Evolutionary conservation across 2,888 invertebrate genomes (phyloP), one percentile per base, ranked within the genome.

Genomic region (Drosophila phalerata): DNA sequence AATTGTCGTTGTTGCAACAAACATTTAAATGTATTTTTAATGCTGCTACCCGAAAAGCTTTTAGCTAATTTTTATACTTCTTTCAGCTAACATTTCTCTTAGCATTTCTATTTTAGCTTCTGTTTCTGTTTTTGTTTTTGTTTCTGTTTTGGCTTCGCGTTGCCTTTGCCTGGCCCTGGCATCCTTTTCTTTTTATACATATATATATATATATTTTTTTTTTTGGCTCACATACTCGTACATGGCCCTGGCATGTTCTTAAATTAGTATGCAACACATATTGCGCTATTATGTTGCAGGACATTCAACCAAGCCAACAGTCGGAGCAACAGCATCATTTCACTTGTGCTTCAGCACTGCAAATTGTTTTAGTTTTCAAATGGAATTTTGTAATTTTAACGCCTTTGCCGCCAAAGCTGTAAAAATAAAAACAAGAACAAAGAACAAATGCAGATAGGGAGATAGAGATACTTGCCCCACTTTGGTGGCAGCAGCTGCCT

Each of bases 311-410:
- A 79, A 66, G 55, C 77, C 81, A 63, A 65, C 63, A 38, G 17
- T 37, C 8, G 37, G 32, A 34, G 51, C 48, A 38, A 11, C 56
- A 58, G 45, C 62, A 63, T 53, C 85, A 71, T 57, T 81, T 81
- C 45, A 62, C 71, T 68, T 77, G 42, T 66, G 55, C 65, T 52
- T 57, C 47, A 55, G 66, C 75, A 64, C 70, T 49, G 53, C 64
- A 83, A 86, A 90, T 88, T 90, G 86, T 90, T 89, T 87, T 88
- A 90, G 85, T 89, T 88, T 79, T 78, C 81, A 89, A 90, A 90
- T 88, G 91, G 90, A 89, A 90, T 90, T 89, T 90, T 79, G 89
- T 85, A 85, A 90, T 90, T 90, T 88, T 85, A 87, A 89, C 88
- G 89, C 87, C 90, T 89, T 72, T 82, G 65, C 69, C 28, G 34